These are phyloP conservation scores for Tapera naevia DNA, from an alignment of 2,797 vertebrate species.

Conservation along the genomic window DNA sequence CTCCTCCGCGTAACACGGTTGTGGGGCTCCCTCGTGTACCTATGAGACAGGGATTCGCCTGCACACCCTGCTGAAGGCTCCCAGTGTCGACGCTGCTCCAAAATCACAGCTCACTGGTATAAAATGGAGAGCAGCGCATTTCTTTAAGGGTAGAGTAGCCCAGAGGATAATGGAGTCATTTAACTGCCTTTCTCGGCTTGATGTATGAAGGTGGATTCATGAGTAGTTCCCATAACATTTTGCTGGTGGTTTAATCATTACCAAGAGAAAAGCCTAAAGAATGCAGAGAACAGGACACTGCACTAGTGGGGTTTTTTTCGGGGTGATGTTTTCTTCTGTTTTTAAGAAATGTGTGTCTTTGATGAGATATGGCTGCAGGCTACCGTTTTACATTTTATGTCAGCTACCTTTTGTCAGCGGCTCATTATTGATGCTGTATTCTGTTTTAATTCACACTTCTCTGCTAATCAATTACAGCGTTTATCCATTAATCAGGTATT, in stretches of 20 bases:
- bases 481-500: conserved; percentile 96
- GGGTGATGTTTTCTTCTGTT: conserved; percentile 45
- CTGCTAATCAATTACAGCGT: conserved; percentile 96
- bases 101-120: conserved; percentile 6
- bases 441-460: conserved; percentile 93
- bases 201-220: conserved; percentile 88
- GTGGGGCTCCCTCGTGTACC: background rate
- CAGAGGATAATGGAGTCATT: conserved; percentile 83
- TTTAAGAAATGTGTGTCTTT: conserved; percentile 84
- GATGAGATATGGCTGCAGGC: conserved; percentile 92
- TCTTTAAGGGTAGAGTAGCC: conserved; percentile 77
- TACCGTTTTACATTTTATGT: conserved; percentile 93
- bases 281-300: conserved; percentile 74
- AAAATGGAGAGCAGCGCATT: conserved; percentile 53
- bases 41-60: background rate
- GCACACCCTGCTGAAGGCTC: rapidly evolving
- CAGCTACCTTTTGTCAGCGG: conserved; percentile 85
- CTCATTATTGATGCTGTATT: conserved; percentile 91
- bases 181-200: conserved; percentile 84
- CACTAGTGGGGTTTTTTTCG: conserved; percentile 69
- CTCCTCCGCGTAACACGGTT: background rate
- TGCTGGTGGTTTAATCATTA: conserved; percentile 95
- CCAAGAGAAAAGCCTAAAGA: conserved; percentile 87
- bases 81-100: background rate
- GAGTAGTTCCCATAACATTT: conserved; percentile 83